Base-by-base conservation (phyloP, 2,797 vertebrate species). In the Hoplostethus mediterraneus region DNA sequence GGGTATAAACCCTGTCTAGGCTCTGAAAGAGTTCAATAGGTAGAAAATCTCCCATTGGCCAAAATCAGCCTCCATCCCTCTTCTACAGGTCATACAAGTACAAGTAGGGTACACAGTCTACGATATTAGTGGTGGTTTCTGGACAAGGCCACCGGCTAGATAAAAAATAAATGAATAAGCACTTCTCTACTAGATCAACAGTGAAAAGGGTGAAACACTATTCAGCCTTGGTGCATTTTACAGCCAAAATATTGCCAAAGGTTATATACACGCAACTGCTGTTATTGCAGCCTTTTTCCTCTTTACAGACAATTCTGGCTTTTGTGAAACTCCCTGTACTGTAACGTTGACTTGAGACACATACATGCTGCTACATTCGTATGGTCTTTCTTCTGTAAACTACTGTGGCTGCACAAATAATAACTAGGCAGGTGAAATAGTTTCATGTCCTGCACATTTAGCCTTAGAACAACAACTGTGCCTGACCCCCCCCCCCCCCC, bases 171-270 rank as follows among this genome's bases (percentile, higher is more conserved):
- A 7, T 58, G 44, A 49, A 40, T 28, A 13, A 66, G 36, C 10
- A 12, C 6, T 0, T 61, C 21, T 59, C 11, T 25, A 7, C 25
- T 33, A 33, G 33, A 33, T 30, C 16, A 38, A 31, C 9, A 2
- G 63, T 21, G 45, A 47, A 54, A 47, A 54, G 45, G 25, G 21
- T 59, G 16, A 40, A 21, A 2, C 64, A 17, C 12, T 49, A 16
- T 74, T 47, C 10, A 25, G 14, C 4, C n/a, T 6, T 25, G 61
- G 48, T 4, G 53, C 6, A 51, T 53, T 44, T 53, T 33, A 31
- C 12, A 62, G 63, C 6, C 51, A 72, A 62, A 69, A 53, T 42
- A 57, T 63, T 8, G 10, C 4, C 8, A 12, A 63, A 72, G 25
- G n/a, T 38, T 12, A 25, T 3, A 58, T 63, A 45, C 21, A 42